phyloP scores from a whole-genome alignment of 2,888 invertebrate species.

The Thysanoteuthis rhombus region DNA sequence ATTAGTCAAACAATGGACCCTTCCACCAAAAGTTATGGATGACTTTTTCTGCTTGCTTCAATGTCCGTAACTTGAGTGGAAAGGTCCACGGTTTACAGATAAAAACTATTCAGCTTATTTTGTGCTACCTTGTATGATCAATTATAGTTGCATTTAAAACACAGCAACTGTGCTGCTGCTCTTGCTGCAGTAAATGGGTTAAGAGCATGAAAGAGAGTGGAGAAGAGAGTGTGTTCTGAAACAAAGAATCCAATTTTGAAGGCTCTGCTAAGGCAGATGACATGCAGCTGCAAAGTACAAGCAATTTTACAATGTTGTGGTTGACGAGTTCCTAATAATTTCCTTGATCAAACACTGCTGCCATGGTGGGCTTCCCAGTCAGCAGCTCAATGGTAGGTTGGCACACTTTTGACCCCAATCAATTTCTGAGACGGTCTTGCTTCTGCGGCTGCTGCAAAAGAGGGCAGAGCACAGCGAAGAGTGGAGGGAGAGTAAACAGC shows the following conservation, averaged over 20 bases:
- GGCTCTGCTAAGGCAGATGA: neutral
- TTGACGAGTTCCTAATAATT: neutral
- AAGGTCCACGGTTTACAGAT: too few species aligned
- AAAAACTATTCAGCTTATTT: too few species aligned
- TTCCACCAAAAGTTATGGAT: too few species aligned
- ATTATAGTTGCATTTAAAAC: too few species aligned
- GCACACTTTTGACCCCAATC: neutral
- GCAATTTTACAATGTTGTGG: neutral
- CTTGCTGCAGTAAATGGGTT: too few species aligned
- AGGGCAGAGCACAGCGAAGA: neutral
- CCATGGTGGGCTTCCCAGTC: neutral
- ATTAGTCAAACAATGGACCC: too few species aligned
- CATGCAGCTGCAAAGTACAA: neutral
- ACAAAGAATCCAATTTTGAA: neutral
- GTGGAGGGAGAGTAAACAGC: neutral
- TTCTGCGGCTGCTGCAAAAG: neutral
- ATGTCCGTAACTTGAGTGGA: too few species aligned
- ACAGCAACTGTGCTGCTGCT: too few species aligned
- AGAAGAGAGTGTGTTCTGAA: neutral
- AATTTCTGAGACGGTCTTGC: neutral
- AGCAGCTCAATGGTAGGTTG: neutral
- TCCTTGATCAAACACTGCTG: neutral
- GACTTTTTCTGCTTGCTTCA: too few species aligned
- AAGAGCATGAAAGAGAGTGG: too few species aligned
- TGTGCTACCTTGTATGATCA: too few species aligned